Conservation (phyloP, 2,888 invertebrate species). For the Synergus gifuensis region DNA sequence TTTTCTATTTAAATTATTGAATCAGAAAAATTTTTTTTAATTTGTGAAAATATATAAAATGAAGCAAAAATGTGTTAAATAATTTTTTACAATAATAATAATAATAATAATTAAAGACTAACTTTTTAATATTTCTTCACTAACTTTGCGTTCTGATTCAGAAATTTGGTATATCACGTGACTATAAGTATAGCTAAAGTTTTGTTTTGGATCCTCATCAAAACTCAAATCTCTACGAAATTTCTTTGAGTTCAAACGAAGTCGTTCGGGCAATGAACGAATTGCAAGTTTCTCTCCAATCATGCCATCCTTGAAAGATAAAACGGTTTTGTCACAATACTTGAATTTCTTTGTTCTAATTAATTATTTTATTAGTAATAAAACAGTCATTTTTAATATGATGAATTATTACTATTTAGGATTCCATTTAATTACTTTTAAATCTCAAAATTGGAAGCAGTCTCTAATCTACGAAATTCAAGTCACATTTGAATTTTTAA, state of each 20-base stretch:
- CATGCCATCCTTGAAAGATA: background rate
- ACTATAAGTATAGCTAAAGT: background rate
- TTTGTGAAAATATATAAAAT: background rate
- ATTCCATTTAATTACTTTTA: too few relatives aligned
- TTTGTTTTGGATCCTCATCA: background rate
- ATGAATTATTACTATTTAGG: too few relatives aligned
- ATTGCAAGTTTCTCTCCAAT: conserved; percentile 13
- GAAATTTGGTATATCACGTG: conserved; percentile 23
- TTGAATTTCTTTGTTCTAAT: too few relatives aligned
- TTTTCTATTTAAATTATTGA: background rate
- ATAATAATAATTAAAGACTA: background rate
- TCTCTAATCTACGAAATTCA: too few relatives aligned
- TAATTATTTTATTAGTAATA: too few relatives aligned
- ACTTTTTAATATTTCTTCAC: background rate
- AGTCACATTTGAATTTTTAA: too few relatives aligned
- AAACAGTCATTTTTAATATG: too few relatives aligned
- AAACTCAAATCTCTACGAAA: background rate
- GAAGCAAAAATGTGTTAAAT: background rate
- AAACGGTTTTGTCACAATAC: background rate
- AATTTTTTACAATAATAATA: background rate
- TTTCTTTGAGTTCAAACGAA: background rate
- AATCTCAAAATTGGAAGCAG: too few relatives aligned
- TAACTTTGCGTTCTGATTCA: background rate
- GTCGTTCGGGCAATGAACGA: conserved; percentile 30
- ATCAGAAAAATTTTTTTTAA: background rate